Evolutionary conservation across 2,113 vertebrate species (phyloP).

Genomic region (Mirza zaza): DNA sequence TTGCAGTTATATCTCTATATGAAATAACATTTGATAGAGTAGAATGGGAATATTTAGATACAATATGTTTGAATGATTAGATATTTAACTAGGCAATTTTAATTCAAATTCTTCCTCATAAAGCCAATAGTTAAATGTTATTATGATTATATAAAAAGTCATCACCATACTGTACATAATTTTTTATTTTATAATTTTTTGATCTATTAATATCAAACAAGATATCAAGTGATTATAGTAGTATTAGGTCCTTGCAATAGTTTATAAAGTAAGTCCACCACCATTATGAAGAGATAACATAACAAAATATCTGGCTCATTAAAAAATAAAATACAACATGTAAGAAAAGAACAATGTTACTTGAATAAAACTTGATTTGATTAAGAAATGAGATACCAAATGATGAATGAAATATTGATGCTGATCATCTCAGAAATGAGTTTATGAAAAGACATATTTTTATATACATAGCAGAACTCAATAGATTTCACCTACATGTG

Average conservation of each 20-base stretch:
- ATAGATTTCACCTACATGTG: neutral
- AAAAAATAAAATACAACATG: neutral
- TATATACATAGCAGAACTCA: neutral
- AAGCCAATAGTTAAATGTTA: neutral
- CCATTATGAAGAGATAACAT: neutral
- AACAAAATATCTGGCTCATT: neutral
- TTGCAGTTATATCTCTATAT: neutral
- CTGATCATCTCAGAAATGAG: neutral
- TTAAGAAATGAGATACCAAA: neutral
- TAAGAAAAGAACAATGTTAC: neutral
- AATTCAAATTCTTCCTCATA: neutral
- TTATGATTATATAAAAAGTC: neutral
- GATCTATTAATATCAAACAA: neutral
- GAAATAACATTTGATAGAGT: neutral
- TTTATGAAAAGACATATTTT: neutral
- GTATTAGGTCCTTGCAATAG: neutral
- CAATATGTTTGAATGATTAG: neutral
- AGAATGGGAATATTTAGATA: neutral
- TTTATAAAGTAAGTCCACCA: neutral
- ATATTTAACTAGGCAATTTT: neutral
- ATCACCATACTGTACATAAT: neutral
- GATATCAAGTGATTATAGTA: neutral
- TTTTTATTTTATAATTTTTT: conserved; percentile 33
- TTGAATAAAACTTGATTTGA: neutral
- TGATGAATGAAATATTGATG: neutral